These are phyloP conservation scores for Parauchenoglanis ngamensis DNA, from an alignment of 2,797 vertebrate genomes.

Conservation along the genomic window DNA sequence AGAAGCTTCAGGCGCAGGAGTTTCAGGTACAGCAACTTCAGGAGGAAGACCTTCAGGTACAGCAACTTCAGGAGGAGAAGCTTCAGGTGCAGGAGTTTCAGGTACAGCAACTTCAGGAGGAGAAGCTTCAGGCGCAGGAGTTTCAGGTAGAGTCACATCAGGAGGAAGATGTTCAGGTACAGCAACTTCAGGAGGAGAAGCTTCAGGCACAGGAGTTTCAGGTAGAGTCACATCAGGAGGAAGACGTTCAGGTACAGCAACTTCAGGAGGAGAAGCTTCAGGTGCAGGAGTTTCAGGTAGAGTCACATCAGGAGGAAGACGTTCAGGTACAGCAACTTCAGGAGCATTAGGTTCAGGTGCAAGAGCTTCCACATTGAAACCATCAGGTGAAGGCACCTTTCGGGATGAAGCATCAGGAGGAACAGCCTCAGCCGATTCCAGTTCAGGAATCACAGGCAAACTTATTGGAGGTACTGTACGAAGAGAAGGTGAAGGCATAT, in stretches of 20 bases:
- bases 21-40: neutral
- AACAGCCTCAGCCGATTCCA: slow-evolving; percentile 17
- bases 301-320: neutral
- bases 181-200: slow-evolving; percentile 29
- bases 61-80: slow-evolving; percentile 15
- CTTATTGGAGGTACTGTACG: slow-evolving; percentile 38
- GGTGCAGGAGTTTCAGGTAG: neutral
- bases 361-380: neutral
- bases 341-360: neutral
- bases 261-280: slow-evolving; percentile 13
- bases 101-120: slow-evolving; percentile 27
- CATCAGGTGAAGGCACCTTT: slow-evolving; percentile 27
- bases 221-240: neutral
- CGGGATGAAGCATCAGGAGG: slow-evolving; percentile 23
- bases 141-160: neutral
- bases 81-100: neutral
- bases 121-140: neutral
- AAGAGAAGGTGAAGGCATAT: slow-evolving; percentile 54
- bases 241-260: slow-evolving; percentile 19
- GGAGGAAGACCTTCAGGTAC: slow-evolving; percentile 14
- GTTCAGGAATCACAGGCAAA: slow-evolving; percentile 13
- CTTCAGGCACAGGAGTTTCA: neutral
- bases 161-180: neutral
- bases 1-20: neutral
- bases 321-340: slow-evolving; percentile 26